A percentile compares a stretch with the other conserved stretches of the same genome.
These are phyloP conservation scores for Drosophila setifemur DNA, from an alignment of 1,140 invertebrate species.

Conservation along the genomic window DNA sequence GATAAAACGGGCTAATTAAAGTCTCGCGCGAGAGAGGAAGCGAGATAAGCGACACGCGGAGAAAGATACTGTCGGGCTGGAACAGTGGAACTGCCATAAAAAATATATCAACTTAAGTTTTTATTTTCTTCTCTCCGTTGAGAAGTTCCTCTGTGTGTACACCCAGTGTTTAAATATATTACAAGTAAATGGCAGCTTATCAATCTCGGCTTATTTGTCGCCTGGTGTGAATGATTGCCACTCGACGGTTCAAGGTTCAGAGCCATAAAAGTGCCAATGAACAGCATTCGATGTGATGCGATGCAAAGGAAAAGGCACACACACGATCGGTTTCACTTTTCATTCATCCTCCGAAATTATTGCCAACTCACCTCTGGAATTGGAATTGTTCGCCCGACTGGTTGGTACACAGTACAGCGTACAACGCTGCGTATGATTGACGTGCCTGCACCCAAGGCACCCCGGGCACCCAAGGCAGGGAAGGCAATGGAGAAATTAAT, in stretches of 20 bases:
- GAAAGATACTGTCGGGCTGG: background rate
- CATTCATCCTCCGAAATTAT: constrained; percentile 23
- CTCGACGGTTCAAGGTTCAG: constrained; percentile 54
- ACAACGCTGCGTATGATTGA: constrained; percentile 67
- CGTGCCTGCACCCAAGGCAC: constrained; percentile 29
- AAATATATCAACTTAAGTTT: too few species aligned
- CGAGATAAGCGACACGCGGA: background rate
- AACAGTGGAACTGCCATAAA: too few species aligned
- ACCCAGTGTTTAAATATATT: too few species aligned
- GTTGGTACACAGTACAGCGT: too few species aligned
- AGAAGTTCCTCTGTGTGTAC: too few species aligned
- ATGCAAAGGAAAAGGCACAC: background rate
- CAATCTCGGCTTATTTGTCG: constrained; percentile 36
- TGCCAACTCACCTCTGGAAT: constrained; percentile 50
- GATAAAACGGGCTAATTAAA: constrained; percentile 67
- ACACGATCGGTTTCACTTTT: constrained; percentile 27
- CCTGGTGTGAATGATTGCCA: constrained; percentile 51
- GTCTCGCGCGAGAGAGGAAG: background rate
- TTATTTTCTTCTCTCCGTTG: too few species aligned
- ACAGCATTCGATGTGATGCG: too few species aligned
- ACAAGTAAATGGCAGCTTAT: constrained; percentile 48
- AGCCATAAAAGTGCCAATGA: constrained; percentile 28
- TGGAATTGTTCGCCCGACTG: constrained; percentile 5
- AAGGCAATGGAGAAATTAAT: constrained; percentile 35
- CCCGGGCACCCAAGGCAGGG: too few species aligned